These are phyloP conservation scores for Folsomia manolachei DNA, from an alignment of 2,888 invertebrate genomes.

Conservation along the genomic window DNA sequence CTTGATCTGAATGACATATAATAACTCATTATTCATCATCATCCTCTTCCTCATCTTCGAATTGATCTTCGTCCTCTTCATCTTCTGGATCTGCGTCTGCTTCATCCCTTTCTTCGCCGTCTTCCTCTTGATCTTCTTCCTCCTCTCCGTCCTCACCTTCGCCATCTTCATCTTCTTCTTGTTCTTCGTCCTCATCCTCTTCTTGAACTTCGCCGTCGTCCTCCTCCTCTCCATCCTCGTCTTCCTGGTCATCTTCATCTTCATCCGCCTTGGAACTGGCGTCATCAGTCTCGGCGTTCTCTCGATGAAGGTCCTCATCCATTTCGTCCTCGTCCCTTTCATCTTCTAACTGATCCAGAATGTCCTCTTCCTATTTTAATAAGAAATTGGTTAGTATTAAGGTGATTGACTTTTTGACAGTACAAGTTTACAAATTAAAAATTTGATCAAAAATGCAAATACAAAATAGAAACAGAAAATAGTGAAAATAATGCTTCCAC, in stretches of 20 bases:
- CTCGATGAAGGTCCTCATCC: slow-evolving; percentile 23
- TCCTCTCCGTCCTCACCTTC: slow-evolving; percentile 15
- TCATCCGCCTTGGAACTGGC: slow-evolving; percentile 7
- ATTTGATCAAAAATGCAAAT: too few relatives aligned
- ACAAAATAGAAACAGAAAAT: too few relatives aligned
- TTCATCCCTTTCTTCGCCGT: slow-evolving; percentile 2
- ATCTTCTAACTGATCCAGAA: background rate
- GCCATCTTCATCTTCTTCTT: slow-evolving; percentile 23
- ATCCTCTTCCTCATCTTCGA: slow-evolving; percentile 21
- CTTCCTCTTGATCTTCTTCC: background rate
- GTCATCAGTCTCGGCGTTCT: background rate
- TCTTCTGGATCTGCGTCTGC: background rate
- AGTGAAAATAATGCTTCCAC: too few relatives aligned
- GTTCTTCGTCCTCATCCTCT: background rate
- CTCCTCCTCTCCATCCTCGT: slow-evolving; percentile 29
- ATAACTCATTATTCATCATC: slow-evolving; percentile 21
- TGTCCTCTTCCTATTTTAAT: background rate
- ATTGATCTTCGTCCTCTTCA: slow-evolving; percentile 27
- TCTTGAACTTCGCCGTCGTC: slow-evolving; percentile 29
- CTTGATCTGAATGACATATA: too few relatives aligned
- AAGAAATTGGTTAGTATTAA: too few relatives aligned
- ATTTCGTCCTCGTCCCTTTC: slow-evolving; percentile 15
- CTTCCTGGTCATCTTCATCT: slow-evolving; percentile 23
- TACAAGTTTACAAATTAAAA: too few relatives aligned
- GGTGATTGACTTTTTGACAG: too few relatives aligned